Base-by-base conservation (phyloP, 2,888 invertebrate genomes). In the Hypomecis atomaria region DNA sequence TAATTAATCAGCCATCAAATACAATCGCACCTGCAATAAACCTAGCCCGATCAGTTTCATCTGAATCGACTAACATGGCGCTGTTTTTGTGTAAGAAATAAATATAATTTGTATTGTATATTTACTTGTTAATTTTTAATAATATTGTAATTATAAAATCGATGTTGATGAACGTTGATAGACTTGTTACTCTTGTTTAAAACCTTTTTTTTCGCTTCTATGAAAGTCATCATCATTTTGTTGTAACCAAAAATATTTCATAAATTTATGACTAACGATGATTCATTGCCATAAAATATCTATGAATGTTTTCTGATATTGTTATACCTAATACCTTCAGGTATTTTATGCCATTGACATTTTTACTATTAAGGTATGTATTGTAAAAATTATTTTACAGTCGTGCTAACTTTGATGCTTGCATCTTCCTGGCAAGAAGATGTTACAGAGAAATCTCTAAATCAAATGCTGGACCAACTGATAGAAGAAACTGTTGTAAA, bases 1-100 rank as follows among this genome's bases (percentile, higher is more conserved):
- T 82, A 79, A 84, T 85, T 82, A 85, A 81, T 78, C 76, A 78
- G 59, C 73, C 64, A 77, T 74, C 75, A 73, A 74, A 71, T 70
- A 73, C 73, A 75, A 76, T 78, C 68, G 69, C 66, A 67, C 69
- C 66, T 69, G 72, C 72, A 78, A 76, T 74, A 69, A 70, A 68
- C 69, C 62, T 65, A 69, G 72, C 74, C 64, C 66, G 61, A 57
- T 62, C 72, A 79, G 74, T 77, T 53, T 71, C 72, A 67, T 72
- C 72, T 69, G 71, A 40, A 66, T 67, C 65, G 72, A 71, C 72
- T 70, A 76, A 73, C 74, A 84, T 80, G 85, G 74, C 62, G 63
- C 64, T 72, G 47, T 65, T 73, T 66, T 65, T 76, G 63, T 75
- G 85, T 84, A 82, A 85, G 82, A 67, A 67, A 60, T 59, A 40